Evolutionary conservation across 2,888 invertebrate genomes (phyloP).

Genomic region (Drosophila helvetica): DNA sequence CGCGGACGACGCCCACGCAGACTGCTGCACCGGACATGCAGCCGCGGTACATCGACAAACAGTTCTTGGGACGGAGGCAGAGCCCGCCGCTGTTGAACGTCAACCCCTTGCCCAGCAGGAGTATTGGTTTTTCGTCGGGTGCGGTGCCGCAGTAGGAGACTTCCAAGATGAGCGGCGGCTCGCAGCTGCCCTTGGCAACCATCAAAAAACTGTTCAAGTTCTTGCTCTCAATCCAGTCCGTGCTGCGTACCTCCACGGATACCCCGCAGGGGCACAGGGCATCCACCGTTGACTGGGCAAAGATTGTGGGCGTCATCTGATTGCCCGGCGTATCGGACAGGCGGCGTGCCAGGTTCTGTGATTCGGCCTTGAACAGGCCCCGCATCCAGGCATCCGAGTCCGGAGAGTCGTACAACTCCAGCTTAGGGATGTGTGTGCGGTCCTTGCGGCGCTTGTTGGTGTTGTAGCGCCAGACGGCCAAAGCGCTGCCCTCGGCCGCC

Average conservation of each 20-base stretch:
- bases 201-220: slow-evolving; percentile 85
- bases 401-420: slow-evolving; percentile 85
- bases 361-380: slow-evolving; percentile 88
- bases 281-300: slow-evolving; percentile 88
- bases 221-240: slow-evolving; percentile 86
- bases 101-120: slow-evolving; percentile 86
- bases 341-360: slow-evolving; percentile 89
- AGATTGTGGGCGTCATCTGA: slow-evolving; percentile 89
- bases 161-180: slow-evolving; percentile 86
- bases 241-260: slow-evolving; percentile 84
- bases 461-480: slow-evolving; percentile 86
- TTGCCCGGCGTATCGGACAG: slow-evolving; percentile 90
- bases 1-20: slow-evolving; percentile 85
- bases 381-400: slow-evolving; percentile 86
- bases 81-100: slow-evolving; percentile 85
- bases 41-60: slow-evolving; percentile 83
- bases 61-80: slow-evolving; percentile 67
- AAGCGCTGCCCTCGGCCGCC: slow-evolving; percentile 87
- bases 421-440: slow-evolving; percentile 84
- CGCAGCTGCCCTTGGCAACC: slow-evolving; percentile 84
- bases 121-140: slow-evolving; percentile 84
- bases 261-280: slow-evolving; percentile 86
- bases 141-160: slow-evolving; percentile 85
- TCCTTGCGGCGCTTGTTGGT: slow-evolving; percentile 85
- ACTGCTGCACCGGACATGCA: slow-evolving; percentile 88